Percentiles rank a stretch among this genome's conserved stretches.
Evolutionary conservation across 2,113 vertebrate genomes (phyloP).

Genomic region (Lepus timidus): DNA sequence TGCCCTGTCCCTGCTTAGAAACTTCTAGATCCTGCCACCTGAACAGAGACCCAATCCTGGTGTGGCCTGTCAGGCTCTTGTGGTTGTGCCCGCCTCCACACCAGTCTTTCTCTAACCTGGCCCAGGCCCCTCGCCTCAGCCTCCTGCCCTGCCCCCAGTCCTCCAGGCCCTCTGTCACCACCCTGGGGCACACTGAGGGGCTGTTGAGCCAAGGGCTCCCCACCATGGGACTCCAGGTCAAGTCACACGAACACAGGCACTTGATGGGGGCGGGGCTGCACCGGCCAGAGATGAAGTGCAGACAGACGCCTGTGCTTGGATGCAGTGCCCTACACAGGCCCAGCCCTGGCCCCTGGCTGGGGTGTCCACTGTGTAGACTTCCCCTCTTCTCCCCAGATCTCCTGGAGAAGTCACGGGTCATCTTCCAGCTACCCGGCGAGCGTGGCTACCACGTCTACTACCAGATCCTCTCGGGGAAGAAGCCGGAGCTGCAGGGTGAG

Average conservation of each 20-base stretch:
- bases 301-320: neutral
- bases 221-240: neutral
- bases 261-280: neutral
- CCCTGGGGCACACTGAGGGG: neutral
- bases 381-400: constrained; percentile 89
- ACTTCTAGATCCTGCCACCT: neutral
- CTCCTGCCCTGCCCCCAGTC: neutral
- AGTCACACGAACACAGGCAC: neutral
- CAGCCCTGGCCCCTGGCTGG: neutral
- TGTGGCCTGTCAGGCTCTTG: neutral
- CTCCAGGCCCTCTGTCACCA: neutral
- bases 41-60: neutral
- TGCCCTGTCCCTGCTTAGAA: neutral
- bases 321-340: too few relatives aligned
- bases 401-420: constrained; percentile 97
- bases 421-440: constrained; percentile 96
- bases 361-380: constrained; percentile 82
- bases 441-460: constrained; percentile 97
- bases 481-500: constrained; percentile 95
- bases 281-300: neutral
- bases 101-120: neutral
- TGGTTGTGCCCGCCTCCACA: too few relatives aligned
- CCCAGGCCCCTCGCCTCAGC: neutral
- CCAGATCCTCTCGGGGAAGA: constrained; percentile 96
- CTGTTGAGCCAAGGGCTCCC: neutral